phyloP scores from a whole-genome alignment of 2,888 invertebrate species.

The Fissipunctia ypsillon region DNA sequence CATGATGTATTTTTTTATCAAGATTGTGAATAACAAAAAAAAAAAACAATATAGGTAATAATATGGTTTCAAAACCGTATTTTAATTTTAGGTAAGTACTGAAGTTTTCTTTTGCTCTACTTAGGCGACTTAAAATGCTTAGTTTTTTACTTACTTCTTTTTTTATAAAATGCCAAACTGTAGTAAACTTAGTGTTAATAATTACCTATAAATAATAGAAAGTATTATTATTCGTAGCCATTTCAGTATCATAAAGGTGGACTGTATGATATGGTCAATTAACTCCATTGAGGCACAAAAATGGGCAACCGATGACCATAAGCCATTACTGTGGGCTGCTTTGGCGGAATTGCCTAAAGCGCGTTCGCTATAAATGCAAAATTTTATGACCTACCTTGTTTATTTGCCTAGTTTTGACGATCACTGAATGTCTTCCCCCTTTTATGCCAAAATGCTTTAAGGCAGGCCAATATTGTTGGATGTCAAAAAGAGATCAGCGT shows the following conservation, averaged over 20 bases:
- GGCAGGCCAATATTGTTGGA: slow-evolving; percentile 12
- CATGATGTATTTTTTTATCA: neutral
- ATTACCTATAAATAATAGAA: slow-evolving; percentile 73
- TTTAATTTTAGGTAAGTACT: slow-evolving; percentile 16
- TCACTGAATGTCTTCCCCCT: slow-evolving; percentile 25
- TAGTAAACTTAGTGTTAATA: slow-evolving; percentile 72
- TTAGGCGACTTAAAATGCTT: slow-evolving; percentile 26
- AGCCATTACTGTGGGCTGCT: slow-evolving; percentile 52
- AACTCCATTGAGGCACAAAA: slow-evolving; percentile 76
- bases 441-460: slow-evolving; percentile 9
- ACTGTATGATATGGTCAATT: slow-evolving; percentile 81
- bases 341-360: neutral
- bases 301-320: slow-evolving; percentile 52
- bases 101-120: slow-evolving; percentile 7
- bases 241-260: slow-evolving; percentile 73
- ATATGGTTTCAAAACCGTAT: neutral
- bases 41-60: neutral
- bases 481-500: neutral
- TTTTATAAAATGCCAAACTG: slow-evolving; percentile 79
- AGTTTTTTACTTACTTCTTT: slow-evolving; percentile 50
- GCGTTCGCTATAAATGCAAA: neutral
- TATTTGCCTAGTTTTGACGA: neutral
- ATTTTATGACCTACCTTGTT: neutral
- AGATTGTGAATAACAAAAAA: slow-evolving; percentile 7
- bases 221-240: slow-evolving; percentile 78